Conservation (phyloP, 2,113 vertebrate species). For the Corythaeola cristata region DNA sequence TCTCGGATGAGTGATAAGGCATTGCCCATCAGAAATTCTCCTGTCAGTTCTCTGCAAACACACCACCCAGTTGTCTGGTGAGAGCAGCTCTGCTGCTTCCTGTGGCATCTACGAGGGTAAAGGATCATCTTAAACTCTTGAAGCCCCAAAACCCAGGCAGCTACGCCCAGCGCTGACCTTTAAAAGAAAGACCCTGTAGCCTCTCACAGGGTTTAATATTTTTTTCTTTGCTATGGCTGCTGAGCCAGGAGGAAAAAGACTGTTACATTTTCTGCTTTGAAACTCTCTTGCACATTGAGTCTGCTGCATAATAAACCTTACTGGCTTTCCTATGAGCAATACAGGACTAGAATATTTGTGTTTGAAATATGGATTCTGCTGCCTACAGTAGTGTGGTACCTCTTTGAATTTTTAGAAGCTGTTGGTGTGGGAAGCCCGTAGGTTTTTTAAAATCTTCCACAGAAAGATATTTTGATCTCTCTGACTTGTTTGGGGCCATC, state of each 20-base stretch:
- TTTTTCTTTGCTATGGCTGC: background rate
- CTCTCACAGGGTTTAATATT: background rate
- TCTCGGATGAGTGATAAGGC: background rate
- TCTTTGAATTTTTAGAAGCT: background rate
- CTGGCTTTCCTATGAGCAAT: background rate
- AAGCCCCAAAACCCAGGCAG: background rate
- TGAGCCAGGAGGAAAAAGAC: background rate
- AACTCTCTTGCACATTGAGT: fast-evolving
- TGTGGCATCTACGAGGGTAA: fast-evolving
- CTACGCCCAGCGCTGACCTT: background rate
- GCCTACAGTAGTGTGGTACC: background rate
- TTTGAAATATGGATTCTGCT: background rate
- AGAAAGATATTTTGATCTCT: background rate
- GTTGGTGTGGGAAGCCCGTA: background rate
- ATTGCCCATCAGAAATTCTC: background rate
- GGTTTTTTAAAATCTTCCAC: background rate
- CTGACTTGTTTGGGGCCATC: background rate
- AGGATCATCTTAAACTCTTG: background rate
- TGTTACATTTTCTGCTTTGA: background rate
- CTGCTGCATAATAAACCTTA: background rate
- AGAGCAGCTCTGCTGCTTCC: background rate
- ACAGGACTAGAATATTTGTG: background rate
- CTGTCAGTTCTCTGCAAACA: no score
- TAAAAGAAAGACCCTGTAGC: background rate
- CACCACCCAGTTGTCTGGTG: no score